Evolutionary conservation across 1,140 invertebrate genomes (phyloP).

Genomic region (Caenorhabditis briggsae): DNA sequence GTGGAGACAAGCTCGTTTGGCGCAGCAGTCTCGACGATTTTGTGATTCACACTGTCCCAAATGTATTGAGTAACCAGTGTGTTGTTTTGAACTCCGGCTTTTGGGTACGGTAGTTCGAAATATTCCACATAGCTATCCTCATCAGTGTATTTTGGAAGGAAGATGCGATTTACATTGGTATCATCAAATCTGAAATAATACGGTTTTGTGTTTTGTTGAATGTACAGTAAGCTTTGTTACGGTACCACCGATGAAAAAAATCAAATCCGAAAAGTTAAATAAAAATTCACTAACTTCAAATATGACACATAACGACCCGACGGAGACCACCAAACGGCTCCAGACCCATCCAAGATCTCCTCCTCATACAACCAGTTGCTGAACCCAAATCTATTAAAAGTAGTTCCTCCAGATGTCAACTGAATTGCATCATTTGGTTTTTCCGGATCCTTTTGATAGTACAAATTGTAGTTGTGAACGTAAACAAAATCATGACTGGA

Average conservation of each 20-base stretch:
- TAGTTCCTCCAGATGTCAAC: constrained; percentile 47
- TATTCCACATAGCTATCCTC: constrained; percentile 56
- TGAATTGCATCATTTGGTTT: constrained; percentile 31
- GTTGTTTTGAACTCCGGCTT: constrained; percentile 67
- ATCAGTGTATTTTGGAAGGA: constrained; percentile 48
- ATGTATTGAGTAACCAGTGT: constrained; percentile 65
- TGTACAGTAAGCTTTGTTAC: too few species aligned
- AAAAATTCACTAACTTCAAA: constrained; percentile 39
- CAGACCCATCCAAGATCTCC: constrained; percentile 37
- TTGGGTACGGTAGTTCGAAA: constrained; percentile 60
- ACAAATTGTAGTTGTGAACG: constrained; percentile 75
- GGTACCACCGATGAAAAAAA: too few species aligned
- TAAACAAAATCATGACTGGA: constrained; percentile 67
- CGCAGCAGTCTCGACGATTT: constrained; percentile 52
- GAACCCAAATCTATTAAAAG: constrained; percentile 61
- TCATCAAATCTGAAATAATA: constrained; percentile 52
- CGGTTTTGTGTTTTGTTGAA: too few species aligned
- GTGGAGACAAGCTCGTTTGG: constrained; percentile 41
- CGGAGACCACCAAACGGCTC: constrained; percentile 62
- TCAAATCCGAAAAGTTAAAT: too few species aligned
- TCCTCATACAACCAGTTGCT: constrained; percentile 77
- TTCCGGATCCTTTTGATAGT: constrained; percentile 71
- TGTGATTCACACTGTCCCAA: constrained; percentile 64
- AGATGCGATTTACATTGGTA: constrained; percentile 56
- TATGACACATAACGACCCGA: constrained; percentile 58